Base-by-base conservation (phyloP, 2,797 vertebrate genomes). In the Lates japonicus region DNA sequence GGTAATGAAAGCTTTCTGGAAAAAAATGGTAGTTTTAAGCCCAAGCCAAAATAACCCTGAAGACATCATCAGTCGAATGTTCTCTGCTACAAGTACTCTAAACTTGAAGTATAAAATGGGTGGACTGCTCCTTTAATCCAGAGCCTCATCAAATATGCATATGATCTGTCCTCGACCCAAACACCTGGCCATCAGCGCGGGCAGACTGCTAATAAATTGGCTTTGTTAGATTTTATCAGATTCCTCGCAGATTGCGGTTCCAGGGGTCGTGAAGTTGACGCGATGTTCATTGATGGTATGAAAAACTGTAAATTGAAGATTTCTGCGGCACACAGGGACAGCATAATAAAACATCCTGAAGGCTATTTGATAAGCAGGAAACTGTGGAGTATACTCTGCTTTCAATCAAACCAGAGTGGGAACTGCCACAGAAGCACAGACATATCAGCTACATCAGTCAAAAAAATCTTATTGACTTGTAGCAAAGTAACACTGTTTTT, bases 351-450 rank as follows among this genome's bases (percentile, higher is more conserved):
- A 83, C 80, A 74, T 51, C 70, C 90, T 3, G n/a, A 72, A 17
- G 83, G 86, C 86, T 90, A 86, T 84, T 88, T 78, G 83, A 78
- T 79, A 70, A 87, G 74, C 64, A 70, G 71, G 72, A 82, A 70
- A 58, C 44, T 75, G 72, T 25, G 71, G 81, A 65, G 70, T 84
- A 82, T 71, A 81, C 63, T 74, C 25, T n/a, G 69, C 72, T 79
- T 81, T 78, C 85, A 81, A 76, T 85, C 67, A 65, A 37, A 41
- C 65, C 78, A 8, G 80, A 44, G 83, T 68, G 75, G 84, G 76
- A 79, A 75, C 79, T 55, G 75, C 52, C 44, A 13, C 54, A 0
- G 44, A 68, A 72, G 76, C 72, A 1, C 16, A 76, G 73, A 75
- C 69, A 49, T 20, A 87, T 78, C 65, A 77, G 81, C 85, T 57